Percentiles rank a stretch among this genome's conserved stretches.
These are phyloP conservation scores for Procavia capensis DNA, from an alignment of 2,113 vertebrate species.

Conservation along the genomic window DNA sequence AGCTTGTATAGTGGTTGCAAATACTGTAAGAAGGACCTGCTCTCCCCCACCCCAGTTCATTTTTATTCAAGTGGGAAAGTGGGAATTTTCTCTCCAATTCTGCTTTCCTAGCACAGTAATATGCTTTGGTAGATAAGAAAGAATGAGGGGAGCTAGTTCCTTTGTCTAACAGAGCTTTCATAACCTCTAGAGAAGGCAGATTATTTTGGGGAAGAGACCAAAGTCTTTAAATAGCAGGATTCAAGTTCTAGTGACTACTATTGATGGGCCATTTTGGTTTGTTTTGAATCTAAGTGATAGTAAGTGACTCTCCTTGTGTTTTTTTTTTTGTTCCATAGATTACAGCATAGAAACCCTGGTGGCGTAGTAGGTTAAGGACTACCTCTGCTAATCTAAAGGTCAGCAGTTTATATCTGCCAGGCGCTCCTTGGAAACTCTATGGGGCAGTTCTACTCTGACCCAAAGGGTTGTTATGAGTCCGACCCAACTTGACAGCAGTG, in stretches of 20 bases:
- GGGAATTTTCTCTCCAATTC: not conserved
- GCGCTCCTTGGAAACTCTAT: too few species aligned
- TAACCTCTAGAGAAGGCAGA: not conserved
- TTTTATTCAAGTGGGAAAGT: not conserved
- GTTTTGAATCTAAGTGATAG: not conserved
- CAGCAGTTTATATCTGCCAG: too few species aligned
- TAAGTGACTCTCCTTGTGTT: conserved; percentile 36
- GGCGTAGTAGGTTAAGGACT: too few species aligned
- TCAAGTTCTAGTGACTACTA: not conserved
- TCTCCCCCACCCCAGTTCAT: not conserved
- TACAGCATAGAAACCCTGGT: too few species aligned
- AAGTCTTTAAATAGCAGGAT: not conserved
- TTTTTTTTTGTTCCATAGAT: not conserved
- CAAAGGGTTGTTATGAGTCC: too few species aligned
- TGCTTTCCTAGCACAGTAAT: not conserved
- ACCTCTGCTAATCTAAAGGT: too few species aligned
- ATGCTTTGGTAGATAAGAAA: not conserved
- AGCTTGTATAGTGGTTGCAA: not conserved
- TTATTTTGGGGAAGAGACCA: not conserved
- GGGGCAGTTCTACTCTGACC: too few species aligned
- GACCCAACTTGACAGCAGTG: too few species aligned
- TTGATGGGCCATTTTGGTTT: not conserved
- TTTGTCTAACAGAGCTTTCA: not conserved
- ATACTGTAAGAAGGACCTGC: not conserved
- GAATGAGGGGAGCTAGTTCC: not conserved